Evolutionary conservation across 2,888 invertebrate genomes (phyloP).

Genomic region (Caenorhabditis sinica): DNA sequence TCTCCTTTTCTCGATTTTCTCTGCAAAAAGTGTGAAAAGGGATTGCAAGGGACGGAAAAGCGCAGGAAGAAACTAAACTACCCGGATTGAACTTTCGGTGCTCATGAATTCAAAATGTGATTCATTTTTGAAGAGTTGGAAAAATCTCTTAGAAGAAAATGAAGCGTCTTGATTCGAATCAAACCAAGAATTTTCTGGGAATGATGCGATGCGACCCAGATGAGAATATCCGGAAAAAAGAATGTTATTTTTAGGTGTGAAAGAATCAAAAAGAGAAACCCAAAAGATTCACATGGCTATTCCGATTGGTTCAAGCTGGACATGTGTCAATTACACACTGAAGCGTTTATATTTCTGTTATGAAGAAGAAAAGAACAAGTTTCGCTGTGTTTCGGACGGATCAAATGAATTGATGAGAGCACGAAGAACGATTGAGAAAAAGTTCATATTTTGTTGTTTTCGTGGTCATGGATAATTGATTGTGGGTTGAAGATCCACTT

Average conservation of each 20-base stretch:
- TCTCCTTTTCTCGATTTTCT: conserved; percentile 10
- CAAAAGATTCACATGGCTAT: conserved; percentile 43
- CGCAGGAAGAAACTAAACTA: conserved; percentile 20
- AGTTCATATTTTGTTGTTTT: conserved; percentile 19
- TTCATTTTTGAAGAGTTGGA: neutral
- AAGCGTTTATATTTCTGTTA: conserved; percentile 21
- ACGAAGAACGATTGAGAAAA: conserved; percentile 33
- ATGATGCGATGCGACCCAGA: neutral
- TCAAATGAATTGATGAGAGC: conserved; percentile 48
- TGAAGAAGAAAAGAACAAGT: conserved; percentile 18
- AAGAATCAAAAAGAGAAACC: conserved; percentile 17
- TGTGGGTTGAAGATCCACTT: neutral
- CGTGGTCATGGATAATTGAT: conserved; percentile 3
- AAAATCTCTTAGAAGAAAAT: neutral
- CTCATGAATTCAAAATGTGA: conserved; percentile 35
- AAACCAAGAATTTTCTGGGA: conserved; percentile 1
- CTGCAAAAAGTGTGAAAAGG: conserved; percentile 28
- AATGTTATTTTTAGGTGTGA: conserved; percentile 26
- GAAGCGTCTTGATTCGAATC: neutral
- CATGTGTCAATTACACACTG: conserved; percentile 52
- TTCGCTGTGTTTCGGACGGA: conserved; percentile 24
- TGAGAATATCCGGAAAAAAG: neutral
- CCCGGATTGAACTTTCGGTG: conserved; percentile 20
- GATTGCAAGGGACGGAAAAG: conserved; percentile 1
- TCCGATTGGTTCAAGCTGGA: conserved; percentile 17